Conservation (phyloP, 2,797 vertebrate genomes). For the Sylvia borin region DNA sequence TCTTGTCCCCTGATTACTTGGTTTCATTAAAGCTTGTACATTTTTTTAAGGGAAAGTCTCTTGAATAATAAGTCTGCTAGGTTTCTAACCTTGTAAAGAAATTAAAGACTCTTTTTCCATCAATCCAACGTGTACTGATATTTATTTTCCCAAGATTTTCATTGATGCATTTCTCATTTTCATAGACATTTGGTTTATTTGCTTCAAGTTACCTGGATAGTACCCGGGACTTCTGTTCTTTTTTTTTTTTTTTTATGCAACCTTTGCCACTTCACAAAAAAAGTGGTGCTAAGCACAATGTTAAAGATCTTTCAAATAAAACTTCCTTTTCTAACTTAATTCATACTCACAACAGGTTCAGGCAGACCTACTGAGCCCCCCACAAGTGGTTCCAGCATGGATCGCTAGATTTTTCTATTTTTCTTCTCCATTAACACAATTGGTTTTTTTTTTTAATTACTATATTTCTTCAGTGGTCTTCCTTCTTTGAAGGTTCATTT, state of each 20-base stretch:
- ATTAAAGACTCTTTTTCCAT: neutral
- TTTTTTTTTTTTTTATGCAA: neutral
- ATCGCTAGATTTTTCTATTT: neutral
- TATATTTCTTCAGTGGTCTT: neutral
- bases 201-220: neutral
- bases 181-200: neutral
- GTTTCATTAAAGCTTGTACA: neutral
- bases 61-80: neutral
- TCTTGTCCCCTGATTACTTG: neutral
- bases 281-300: neutral
- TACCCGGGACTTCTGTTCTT: neutral
- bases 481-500: neutral
- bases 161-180: neutral
- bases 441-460: neutral
- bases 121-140: fast-evolving
- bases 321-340: neutral
- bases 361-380: neutral
- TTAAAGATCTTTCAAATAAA: neutral
- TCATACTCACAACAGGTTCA: neutral
- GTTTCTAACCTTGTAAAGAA: neutral
- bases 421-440: neutral
- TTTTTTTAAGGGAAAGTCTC: neutral
- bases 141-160: neutral
- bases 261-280: neutral
- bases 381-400: neutral